A percentile compares a stretch with the other conserved stretches of the same genome.
Evolutionary conservation across 2,797 vertebrate species (phyloP).

Genomic region (Capromys pilorides): DNA sequence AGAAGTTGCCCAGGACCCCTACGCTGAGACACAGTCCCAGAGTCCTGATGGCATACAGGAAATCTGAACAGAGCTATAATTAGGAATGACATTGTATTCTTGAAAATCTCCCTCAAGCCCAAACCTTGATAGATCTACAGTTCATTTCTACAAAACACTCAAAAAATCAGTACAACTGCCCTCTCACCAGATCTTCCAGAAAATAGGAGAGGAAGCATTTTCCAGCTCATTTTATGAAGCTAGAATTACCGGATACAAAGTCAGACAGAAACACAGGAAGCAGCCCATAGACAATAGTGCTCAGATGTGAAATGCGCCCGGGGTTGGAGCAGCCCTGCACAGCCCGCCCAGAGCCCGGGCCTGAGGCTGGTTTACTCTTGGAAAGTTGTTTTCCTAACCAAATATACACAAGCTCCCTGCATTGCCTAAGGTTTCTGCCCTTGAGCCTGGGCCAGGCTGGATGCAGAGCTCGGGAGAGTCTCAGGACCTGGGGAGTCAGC

Average conservation of each 20-base stretch:
- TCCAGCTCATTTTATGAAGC: background rate
- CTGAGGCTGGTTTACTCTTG: slow-evolving; percentile 20
- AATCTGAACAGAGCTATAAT: background rate
- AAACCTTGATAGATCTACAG: background rate
- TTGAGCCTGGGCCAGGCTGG: slow-evolving; percentile 13
- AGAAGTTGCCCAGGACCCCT: background rate
- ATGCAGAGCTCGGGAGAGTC: background rate
- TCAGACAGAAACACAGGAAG: background rate
- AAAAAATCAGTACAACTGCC: background rate
- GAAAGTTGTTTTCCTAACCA: slow-evolving; percentile 62
- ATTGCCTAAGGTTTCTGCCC: background rate
- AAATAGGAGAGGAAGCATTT: background rate
- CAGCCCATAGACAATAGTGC: background rate
- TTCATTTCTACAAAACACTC: background rate
- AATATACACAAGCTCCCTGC: background rate
- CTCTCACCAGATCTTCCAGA: background rate
- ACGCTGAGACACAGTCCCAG: background rate
- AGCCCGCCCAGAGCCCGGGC: background rate
- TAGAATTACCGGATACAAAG: background rate
- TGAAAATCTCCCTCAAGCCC: background rate
- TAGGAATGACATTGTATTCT: background rate
- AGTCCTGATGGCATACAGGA: background rate
- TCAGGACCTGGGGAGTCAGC: background rate
- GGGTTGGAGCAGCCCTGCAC: background rate
- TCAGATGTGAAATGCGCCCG: background rate